Evolutionary conservation across 2,888 invertebrate species (phyloP), one percentile per base, ranked within the genome.

Genomic region (Pachycephus smyrnensis): DNA sequence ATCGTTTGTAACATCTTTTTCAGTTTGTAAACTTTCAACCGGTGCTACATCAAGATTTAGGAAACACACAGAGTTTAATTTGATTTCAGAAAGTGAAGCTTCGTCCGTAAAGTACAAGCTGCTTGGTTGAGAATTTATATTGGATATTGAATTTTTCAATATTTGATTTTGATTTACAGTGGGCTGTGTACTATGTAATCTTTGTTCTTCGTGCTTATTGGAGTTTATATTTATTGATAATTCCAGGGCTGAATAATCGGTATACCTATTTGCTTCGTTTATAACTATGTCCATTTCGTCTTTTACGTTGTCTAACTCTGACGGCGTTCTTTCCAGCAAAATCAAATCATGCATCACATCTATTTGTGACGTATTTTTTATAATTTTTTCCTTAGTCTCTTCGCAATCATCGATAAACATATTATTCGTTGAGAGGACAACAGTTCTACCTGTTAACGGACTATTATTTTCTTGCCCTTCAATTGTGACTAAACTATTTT

Each of bases 71-170:
- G 74, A 15, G 23, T 55, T 76, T 23, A 80, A 68, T 77, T 82
- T 80, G 1, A 68, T 73, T 30, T 75, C 77, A 12, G 80, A 82
- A 69, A 76, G 80, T 3, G 84, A 83, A 9, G 79, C 79, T 32
- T 83, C 83, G 33, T 84, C 84, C 0, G 84, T 87, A 12, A 87
- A 83, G 33, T 85, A 87, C 1, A 82, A 68, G 73, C 84, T 87
- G 75, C 85, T 87, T 33, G 81, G 78, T 69, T 83, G 76, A 3
- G 82, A 82, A 31, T 81, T 55, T 9, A 83, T 76, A 69, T 83
- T 84, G 30, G 75, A 73, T n/a, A 78, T 71, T 11, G 83, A 83
- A 78, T 80, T 82, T 76, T 75, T 40, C n/a, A 32, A 35, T 12
- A 33, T 15, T 37, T 76, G 30, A 23, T 73, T 68, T 76, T 76